These are phyloP conservation scores for Cirrhinus mrigala DNA, from an alignment of 2,797 vertebrate species.

Conservation along the genomic window DNA sequence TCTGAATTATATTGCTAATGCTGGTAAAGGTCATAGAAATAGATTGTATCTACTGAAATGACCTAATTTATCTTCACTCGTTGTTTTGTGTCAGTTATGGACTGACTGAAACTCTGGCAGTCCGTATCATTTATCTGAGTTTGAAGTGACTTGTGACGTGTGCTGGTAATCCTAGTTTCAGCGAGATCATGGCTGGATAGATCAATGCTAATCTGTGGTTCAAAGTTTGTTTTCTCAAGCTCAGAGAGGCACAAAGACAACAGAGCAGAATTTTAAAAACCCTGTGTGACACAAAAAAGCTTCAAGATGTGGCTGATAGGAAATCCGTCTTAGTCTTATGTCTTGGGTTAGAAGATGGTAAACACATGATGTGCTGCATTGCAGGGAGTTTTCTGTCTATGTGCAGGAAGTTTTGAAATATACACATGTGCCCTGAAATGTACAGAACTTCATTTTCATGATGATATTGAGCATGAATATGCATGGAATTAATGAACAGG, in stretches of 20 bases:
- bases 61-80: conserved; percentile 34
- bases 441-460: not conserved
- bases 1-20: conserved; percentile 51
- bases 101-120: conserved; percentile 17
- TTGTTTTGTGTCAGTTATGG: conserved; percentile 30
- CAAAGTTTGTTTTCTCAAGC: conserved; percentile 7
- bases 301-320: not conserved
- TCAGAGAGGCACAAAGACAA: conserved; percentile 26
- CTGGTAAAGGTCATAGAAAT: conserved; percentile 55
- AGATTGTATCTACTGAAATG: conserved; percentile 33
- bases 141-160: not conserved
- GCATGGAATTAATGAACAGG: too few relatives aligned
- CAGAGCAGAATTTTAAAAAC: not conserved
- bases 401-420: not conserved
- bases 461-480: too few relatives aligned
- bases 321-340: not conserved
- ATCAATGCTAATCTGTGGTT: not conserved
- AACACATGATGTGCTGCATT: not conserved
- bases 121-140: conserved; percentile 27
- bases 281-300: not conserved
- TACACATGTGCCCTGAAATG: not conserved
- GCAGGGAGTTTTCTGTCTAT: not conserved
- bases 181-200: not conserved
- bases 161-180: not conserved
- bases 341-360: not conserved